Base-by-base conservation (phyloP, 2,888 invertebrate genomes). In the Drosophila koepferae region DNA sequence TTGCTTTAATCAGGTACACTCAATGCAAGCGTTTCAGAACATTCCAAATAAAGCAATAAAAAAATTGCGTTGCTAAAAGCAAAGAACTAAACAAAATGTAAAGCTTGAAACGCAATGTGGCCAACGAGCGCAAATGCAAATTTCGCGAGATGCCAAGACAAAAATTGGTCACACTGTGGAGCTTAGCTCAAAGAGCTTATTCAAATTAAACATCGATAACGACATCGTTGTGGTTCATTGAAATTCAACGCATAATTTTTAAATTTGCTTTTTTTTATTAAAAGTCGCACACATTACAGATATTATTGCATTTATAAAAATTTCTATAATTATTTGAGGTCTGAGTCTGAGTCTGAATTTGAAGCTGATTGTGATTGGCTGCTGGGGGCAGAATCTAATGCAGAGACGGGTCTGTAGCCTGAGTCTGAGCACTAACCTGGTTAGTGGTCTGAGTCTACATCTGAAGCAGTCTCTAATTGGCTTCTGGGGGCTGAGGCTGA, bases 71-170 rank as follows among this genome's bases (percentile, higher is more conserved):
- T 74, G 69, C 31, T 40, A 55, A 82, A 82, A 73, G 38, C 31
- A 69, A 71, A 64, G 64, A 76, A 75, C 60, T 41, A 67, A 74
- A 80, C 67, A 75, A 80, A 72, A 68, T 56, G 61, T 28, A 73
- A 67, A 66, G 54, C 63, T 64, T 56, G 3, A n/a, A 46, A 66
- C 18, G 20, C 7, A 63, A 31, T 72, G 74, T 72, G 72, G 28
- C 77, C 72, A 63, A 43, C 10, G 5, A 31, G n/a, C 0, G 14
- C 6, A 28, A 59, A 16, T 1, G 7, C 12, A 3, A 61, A 67
- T 53, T n/a, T 2, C 34, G 14, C 10, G n/a, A 46, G n/a, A 10
- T n/a, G 1, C 10, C 8, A 9, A 46, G 23, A 44, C 10, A 1
- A 3, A 8, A 34, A 4, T 40, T 64, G 73, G 76, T 73, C 72